Evolutionary conservation across 2,797 vertebrate species (phyloP).

Genomic region (Leucoraja ocellata): DNA sequence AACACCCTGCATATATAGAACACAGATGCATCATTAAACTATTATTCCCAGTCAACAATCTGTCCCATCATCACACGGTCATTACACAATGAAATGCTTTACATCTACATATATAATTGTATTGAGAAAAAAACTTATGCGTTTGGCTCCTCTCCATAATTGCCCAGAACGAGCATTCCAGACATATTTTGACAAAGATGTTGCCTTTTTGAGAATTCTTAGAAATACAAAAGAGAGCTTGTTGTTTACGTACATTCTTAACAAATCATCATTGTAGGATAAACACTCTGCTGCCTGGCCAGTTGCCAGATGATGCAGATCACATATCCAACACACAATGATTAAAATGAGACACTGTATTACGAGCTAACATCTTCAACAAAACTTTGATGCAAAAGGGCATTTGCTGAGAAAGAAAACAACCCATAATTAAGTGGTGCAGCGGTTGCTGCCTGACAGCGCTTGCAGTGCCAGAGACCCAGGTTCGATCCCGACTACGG

Average conservation of each 20-base stretch:
- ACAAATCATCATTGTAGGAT: neutral
- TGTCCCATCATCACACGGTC: neutral
- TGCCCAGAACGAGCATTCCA: neutral
- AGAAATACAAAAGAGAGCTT: neutral
- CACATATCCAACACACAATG: neutral
- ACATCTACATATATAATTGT: neutral
- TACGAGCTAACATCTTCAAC: neutral
- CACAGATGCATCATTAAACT: neutral
- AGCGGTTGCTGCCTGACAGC: too few species aligned
- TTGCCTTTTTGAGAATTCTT: neutral
- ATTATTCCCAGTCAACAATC: neutral
- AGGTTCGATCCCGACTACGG: too few species aligned
- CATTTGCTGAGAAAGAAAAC: neutral
- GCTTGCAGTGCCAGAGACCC: too few species aligned
- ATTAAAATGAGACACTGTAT: neutral
- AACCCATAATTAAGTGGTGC: neutral
- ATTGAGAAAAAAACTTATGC: neutral
- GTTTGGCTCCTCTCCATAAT: neutral
- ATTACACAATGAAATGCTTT: constrained; percentile 3
- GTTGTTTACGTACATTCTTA: neutral
- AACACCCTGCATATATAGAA: neutral
- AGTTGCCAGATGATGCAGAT: neutral
- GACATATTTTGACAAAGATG: neutral
- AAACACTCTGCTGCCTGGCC: neutral
- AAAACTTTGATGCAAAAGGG: too few species aligned